Evolutionary conservation across 2,888 invertebrate genomes (phyloP), one percentile per base, ranked within the genome.

Genomic region (Epinotia nisella): DNA sequence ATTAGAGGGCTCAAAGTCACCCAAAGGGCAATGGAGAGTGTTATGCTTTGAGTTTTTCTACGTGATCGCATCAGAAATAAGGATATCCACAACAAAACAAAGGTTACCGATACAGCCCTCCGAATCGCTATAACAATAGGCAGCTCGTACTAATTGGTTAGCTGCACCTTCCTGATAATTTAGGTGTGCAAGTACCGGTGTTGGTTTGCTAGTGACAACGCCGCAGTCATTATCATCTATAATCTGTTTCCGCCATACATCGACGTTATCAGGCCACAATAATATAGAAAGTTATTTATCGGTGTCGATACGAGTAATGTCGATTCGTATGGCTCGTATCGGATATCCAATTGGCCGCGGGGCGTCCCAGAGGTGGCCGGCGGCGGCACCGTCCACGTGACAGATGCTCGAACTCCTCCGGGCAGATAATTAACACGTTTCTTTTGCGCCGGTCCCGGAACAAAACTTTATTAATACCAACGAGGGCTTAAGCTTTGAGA

Each of bases 401-500:
- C 90, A 91, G 90, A 90, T 90, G 89, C 83, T 82, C 84, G 81
- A 81, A 76, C 77, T 83, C 81, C 85, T 84, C 78, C 74, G 65
- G 51, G 67, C 83, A 84, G 89, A 90, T 93, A 93, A 93, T 93
- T 93, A 93, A 92, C 92, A 90, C 90, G 90, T 90, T 92, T 92
- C 91, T 92, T 92, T 90, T 88, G 86, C 84, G 84, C 81, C 82
- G 78, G 83, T 82, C 85, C 85, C 85, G 86, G 85, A 89, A 89
- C 91, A 89, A 92, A 93, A 93, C 93, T 93, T 93, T 93, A 92
- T 92, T 93, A 93, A 93, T 93, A 92, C 93, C 89, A 85, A 83
- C 82, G 83, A 85, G 71, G 85, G 89, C 90, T 90, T 89, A 90
- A 87, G 89, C 90, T 89, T 91, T 91, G 90, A 91, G 89, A 87